A percentile compares a stretch with the other conserved stretches of the same genome.
Conservation (phyloP, 2,797 vertebrate species). For the Zalophus californianus region DNA sequence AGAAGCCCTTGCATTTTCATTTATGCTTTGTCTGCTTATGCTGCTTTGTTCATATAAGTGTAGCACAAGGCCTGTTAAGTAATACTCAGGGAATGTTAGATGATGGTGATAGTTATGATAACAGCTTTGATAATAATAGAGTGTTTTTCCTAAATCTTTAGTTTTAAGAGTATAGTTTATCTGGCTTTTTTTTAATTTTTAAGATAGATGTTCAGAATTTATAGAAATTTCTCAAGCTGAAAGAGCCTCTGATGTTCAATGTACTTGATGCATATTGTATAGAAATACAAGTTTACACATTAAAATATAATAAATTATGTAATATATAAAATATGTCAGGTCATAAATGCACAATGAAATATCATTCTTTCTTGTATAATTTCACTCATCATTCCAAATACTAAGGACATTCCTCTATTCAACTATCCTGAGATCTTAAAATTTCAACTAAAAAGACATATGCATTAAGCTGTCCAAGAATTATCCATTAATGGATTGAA, state of each 20-base stretch:
- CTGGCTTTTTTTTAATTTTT: background rate
- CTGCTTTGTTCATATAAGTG: background rate
- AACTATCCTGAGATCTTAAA: slow-evolving; percentile 44
- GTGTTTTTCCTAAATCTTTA: background rate
- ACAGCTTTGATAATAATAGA: background rate
- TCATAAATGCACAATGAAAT: background rate
- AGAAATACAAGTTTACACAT: background rate
- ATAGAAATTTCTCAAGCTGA: background rate
- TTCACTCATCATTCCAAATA: slow-evolving; percentile 29
- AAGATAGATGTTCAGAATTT: slow-evolving; percentile 23
- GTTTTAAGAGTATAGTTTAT: background rate
- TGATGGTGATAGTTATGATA: background rate
- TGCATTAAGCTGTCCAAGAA: slow-evolving; percentile 57
- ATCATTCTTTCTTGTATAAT: background rate
- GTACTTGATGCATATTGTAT: background rate
- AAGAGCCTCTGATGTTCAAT: background rate
- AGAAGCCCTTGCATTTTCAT: background rate
- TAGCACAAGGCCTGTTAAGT: background rate
- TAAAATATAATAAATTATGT: background rate
- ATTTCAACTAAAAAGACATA: slow-evolving; percentile 33
- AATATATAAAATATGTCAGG: background rate
- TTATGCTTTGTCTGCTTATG: background rate
- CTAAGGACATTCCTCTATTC: background rate
- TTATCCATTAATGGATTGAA: slow-evolving; percentile 40
- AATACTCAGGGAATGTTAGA: background rate